phyloP scores from a whole-genome alignment of 2,113 vertebrate species.

The Odocoileus hemionus region DNA sequence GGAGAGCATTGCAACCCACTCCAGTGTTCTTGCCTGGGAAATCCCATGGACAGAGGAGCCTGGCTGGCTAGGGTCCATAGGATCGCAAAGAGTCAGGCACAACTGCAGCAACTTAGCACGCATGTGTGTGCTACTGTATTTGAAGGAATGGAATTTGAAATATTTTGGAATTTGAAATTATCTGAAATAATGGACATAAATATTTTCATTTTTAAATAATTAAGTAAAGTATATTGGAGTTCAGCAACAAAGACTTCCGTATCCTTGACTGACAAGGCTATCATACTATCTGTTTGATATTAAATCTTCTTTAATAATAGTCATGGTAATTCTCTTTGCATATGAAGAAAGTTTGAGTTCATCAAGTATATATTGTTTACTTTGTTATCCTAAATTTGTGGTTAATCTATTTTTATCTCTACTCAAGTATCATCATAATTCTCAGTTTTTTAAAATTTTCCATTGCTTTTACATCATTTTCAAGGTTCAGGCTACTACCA shows the following conservation, averaged over 20 bases:
- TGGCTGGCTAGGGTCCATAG: background rate
- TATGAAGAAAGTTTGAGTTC: constrained; percentile 91
- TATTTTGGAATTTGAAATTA: too few species aligned
- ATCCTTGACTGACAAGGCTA: constrained; percentile 92
- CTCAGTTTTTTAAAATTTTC: background rate
- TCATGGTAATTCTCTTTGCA: constrained; percentile 91
- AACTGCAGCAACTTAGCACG: background rate
- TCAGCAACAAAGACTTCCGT: constrained; percentile 85
- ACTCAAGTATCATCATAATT: background rate
- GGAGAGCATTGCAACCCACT: background rate
- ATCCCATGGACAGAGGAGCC: background rate
- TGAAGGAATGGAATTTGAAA: too few species aligned
- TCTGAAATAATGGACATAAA: constrained; percentile 94
- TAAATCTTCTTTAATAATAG: constrained; percentile 92
- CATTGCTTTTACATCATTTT: background rate
- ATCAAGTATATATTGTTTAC: constrained; percentile 84
- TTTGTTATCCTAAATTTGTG: background rate
- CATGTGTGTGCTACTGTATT: constrained; percentile 80
- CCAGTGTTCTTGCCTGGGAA: background rate
- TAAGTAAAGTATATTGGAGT: constrained; percentile 92
- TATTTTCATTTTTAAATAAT: constrained; percentile 94
- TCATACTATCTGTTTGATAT: constrained; percentile 87
- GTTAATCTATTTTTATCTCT: background rate
- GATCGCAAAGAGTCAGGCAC: background rate
- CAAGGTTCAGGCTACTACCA: background rate